A percentile compares a stretch with the other conserved stretches of the same genome.
Evolutionary conservation across 2,888 invertebrate species (phyloP).

Genomic region (Chalcis sispes): DNA sequence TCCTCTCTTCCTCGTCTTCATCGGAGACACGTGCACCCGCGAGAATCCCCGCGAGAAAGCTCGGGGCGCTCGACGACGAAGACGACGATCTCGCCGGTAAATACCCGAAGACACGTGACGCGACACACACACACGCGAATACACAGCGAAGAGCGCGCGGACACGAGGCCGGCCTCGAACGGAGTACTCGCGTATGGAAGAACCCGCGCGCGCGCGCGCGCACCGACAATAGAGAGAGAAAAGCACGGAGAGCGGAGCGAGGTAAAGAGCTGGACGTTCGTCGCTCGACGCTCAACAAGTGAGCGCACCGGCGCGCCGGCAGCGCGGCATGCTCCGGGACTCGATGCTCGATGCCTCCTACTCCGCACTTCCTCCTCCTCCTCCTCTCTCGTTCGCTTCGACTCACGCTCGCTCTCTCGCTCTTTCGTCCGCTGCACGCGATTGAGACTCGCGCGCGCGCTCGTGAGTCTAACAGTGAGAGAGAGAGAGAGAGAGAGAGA

Average conservation of each 20-base stretch:
- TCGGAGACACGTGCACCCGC: not conserved
- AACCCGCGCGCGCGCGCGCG: not conserved
- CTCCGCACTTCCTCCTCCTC: conserved; percentile 56
- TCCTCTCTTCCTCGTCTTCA: not conserved
- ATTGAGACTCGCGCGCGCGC: not conserved
- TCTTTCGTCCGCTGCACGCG: conserved; percentile 36
- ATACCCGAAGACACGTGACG: too few relatives aligned
- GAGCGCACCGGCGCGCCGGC: conserved; percentile 67
- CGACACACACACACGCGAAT: not conserved
- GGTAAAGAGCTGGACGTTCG: conserved; percentile 43
- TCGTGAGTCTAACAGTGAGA: too few relatives aligned
- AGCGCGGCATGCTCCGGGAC: conserved; percentile 63
- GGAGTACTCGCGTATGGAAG: not conserved
- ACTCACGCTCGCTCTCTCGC: conserved; percentile 41
- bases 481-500: too few relatives aligned
- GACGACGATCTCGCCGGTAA: too few relatives aligned
- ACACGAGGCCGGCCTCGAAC: not conserved
- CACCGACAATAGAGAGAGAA: not conserved
- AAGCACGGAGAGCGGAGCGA: conserved; percentile 31
- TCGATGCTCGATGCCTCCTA: conserved; percentile 54
- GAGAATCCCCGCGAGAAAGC: too few relatives aligned
- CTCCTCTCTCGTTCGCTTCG: conserved; percentile 51
- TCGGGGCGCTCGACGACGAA: too few relatives aligned
- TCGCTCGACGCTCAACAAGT: conserved; percentile 74
- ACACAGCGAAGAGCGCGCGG: not conserved